A percentile compares a stretch with the other conserved stretches of the same genome.
Conservation (phyloP, 2,797 vertebrate genomes). For the Erethizon dorsatum region DNA sequence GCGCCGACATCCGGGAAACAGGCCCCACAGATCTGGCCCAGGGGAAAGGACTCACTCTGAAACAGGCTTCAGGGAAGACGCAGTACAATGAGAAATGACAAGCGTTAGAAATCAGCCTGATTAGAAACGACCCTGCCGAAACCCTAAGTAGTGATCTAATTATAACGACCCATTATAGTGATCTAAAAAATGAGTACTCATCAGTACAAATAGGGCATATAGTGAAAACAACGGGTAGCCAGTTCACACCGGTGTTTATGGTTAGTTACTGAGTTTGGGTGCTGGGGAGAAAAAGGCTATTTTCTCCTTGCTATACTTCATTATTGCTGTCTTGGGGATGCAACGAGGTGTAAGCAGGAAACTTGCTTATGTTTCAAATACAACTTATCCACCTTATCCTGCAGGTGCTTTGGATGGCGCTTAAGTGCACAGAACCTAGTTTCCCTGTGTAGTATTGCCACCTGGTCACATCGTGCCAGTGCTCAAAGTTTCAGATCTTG, state of each 20-base stretch:
- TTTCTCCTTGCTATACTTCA: not conserved
- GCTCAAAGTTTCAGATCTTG: no score
- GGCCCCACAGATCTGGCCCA: fast-evolving
- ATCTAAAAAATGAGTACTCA: not conserved
- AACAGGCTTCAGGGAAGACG: not conserved
- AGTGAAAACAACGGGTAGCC: fast-evolving
- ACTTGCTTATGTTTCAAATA: not conserved
- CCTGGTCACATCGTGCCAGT: no score
- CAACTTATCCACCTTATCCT: no score
- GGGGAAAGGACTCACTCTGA: not conserved
- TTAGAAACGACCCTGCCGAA: not conserved
- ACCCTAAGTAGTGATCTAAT: not conserved
- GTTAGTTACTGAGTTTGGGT: not conserved
- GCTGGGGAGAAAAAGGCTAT: not conserved
- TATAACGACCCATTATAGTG: not conserved
- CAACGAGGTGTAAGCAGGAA: not conserved
- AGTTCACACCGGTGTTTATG: no score
- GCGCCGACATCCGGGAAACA: fast-evolving
- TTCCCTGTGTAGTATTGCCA: not conserved
- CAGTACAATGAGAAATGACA: not conserved
- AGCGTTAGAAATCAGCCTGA: not conserved
- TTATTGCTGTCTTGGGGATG: no score
- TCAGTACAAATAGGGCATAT: fast-evolving
- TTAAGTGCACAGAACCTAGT: not conserved
- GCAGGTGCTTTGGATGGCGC: no score